Base-by-base conservation (phyloP, 2,888 invertebrate genomes). In the Pimpla rufipes region DNA sequence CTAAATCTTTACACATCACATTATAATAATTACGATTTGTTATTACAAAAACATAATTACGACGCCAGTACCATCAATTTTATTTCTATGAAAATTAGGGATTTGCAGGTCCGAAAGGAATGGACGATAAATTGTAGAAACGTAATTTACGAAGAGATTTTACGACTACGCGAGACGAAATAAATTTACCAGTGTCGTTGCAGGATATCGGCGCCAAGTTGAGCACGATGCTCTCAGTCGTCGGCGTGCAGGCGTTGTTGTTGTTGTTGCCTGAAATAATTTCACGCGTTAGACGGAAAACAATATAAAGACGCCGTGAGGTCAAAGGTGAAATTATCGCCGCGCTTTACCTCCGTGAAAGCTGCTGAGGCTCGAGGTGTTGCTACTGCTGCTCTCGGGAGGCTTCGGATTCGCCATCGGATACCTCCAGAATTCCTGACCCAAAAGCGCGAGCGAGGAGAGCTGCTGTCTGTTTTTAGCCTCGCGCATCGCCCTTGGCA, bases 401-500 rank as follows among this genome's bases (percentile, higher is more conserved):
- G 95, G 95, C 89, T 96, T 95, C 3, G 96, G 96, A 91, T 96
- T 96, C 8, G 96, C 96, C 96, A 96, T 96, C 13, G 97, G 96
- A 92, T 97, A 97, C 90, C 94, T 93, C 97, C 97, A 97, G 93
- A 97, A 97, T 92, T 97, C 97, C 93, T 97, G 97, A 40, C 98
- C 99, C 67, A 99, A 94, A 85, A 98, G 95, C 7, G 98, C 98
- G 74, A 98, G 94, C 0, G 98, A 98, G 67, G 97, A 97, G 66
- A 99, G 95, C 92, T 98, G 98, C 92, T 98, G 98, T 55, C 98
- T 96, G 90, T 98, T 97, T 92, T 96, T 97, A 67, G 98, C 98
- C 87, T 98, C 97, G 73, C 97, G 95, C 88, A 99, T 96, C 40
- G 97, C 96, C 87, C 96, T 95, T 57, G 99, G 98, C 90, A 99